Evolutionary conservation across 2,797 vertebrate species (phyloP).

Genomic region (Melanotaenia nigrans): DNA sequence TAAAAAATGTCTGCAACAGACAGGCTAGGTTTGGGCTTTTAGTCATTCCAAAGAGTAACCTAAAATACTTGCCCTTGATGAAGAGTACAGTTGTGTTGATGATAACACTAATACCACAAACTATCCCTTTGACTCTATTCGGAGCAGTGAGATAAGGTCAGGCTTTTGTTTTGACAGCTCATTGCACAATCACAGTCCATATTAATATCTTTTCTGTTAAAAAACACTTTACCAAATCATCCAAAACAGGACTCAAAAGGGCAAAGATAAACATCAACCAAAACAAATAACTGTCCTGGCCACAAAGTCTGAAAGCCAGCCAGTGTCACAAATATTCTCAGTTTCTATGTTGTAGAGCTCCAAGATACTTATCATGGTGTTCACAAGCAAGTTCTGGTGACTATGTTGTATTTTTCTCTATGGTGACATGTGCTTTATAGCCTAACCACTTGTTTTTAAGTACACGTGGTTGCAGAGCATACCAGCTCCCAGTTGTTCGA

Average conservation of each 20-base stretch:
- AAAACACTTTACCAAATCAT: conserved; percentile 33
- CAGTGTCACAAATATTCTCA: conserved; percentile 1
- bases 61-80: conserved; percentile 52
- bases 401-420: not conserved
- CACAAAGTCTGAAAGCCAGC: not conserved
- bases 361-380: not conserved
- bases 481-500: no score
- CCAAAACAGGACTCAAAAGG: conserved; percentile 21
- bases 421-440: not conserved
- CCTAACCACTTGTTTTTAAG: no score
- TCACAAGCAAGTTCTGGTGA: not conserved
- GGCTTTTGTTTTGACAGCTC: conserved; percentile 43
- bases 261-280: not conserved
- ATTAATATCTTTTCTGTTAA: conserved; percentile 28
- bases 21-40: conserved; percentile 19
- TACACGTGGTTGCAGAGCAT: no score
- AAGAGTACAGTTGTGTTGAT: conserved; percentile 55
- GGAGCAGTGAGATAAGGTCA: conserved; percentile 62
- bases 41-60: conserved; percentile 22
- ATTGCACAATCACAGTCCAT: conserved; percentile 39
- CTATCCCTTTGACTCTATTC: conserved; percentile 58
- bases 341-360: not conserved
- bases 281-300: not conserved
- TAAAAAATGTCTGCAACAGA: conserved; percentile 1
- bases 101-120: conserved; percentile 51